Evolutionary conservation across 2,888 invertebrate genomes (phyloP), one percentile per base, ranked within the genome.

Genomic region (Epirrhoe alternata): DNA sequence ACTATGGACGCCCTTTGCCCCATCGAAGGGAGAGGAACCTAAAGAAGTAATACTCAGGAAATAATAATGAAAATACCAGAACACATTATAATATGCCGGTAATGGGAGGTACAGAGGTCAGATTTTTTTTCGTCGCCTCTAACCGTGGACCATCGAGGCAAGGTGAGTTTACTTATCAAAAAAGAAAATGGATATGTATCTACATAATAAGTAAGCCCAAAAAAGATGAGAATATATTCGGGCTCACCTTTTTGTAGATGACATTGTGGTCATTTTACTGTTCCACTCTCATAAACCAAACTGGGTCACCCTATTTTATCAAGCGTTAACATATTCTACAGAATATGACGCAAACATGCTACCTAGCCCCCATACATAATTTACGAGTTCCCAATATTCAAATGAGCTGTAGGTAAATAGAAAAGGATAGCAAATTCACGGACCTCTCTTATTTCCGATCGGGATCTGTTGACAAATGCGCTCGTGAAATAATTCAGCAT

Each of bases 401-500:
- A 84, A 86, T 86, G 73, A 81, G 81, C 82, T 84, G 78, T 77
- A 77, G 75, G 76, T 69, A 64, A 68, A 60, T 56, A 64, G 56
- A 66, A 69, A 71, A 64, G 56, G 58, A 54, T 68, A 66, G 66
- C 68, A 71, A 82, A 84, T 86, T 86, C 82, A 84, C 84, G 82
- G 85, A 74, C 80, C 70, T 71, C 76, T 79, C 82, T 84, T 85
- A 86, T 82, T 82, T 83, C 80, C 77, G 88, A 87, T 87, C 85
- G 78, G 74, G 84, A 83, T 84, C 82, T 83, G 35, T 78, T 86
- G 88, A 90, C 89, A 89, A 88, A 88, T 86, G 84, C 76, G 80
- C 79, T 76, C 78, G 74, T 79, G 81, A 87, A 87, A 86, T 84
- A 75, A 81, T 83, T 78, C 82, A 78, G 82, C 77, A 84, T 79